These are phyloP conservation scores for Rutilus rutilus DNA, from an alignment of 2,113 vertebrate species.

Conservation along the genomic window DNA sequence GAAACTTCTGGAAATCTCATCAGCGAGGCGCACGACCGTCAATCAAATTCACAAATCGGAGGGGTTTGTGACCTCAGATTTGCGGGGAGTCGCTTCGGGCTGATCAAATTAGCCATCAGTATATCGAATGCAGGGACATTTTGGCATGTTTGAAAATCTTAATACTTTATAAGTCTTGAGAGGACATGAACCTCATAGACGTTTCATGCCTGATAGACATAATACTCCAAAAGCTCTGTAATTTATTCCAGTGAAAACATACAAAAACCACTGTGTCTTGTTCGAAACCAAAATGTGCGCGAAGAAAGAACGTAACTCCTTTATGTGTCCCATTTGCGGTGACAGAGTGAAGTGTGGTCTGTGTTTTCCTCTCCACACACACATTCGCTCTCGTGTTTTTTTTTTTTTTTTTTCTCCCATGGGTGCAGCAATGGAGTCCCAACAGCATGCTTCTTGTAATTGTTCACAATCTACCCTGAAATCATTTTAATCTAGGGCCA, in stretches of 20 bases:
- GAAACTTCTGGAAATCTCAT: constrained; percentile 66
- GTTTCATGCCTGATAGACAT: constrained; percentile 4
- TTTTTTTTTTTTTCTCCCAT: constrained; percentile 27
- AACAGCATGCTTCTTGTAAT: constrained; percentile 56
- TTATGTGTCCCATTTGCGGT: neutral
- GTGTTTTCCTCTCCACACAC: neutral
- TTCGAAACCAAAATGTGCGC: neutral
- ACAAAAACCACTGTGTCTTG: neutral
- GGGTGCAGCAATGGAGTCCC: constrained; percentile 55
- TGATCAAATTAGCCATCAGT: constrained; percentile 61
- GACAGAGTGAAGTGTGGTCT: neutral
- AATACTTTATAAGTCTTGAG: constrained; percentile 48
- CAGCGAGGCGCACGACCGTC: constrained; percentile 58
- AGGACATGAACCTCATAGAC: neutral
- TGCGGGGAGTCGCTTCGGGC: constrained; percentile 60
- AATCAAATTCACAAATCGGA: constrained; percentile 59
- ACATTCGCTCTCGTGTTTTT: constrained; percentile 35
- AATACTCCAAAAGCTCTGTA: neutral
- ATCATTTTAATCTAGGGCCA: constrained; percentile 62
- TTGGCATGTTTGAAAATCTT: constrained; percentile 58
- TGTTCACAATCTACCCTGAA: constrained; percentile 68
- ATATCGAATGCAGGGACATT: constrained; percentile 48
- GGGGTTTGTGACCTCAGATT: constrained; percentile 55
- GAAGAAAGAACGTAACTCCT: constrained; percentile 22
- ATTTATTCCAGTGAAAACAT: constrained; percentile 13